Conservation (phyloP, 2,888 invertebrate species). For the Diaphora mendica region DNA sequence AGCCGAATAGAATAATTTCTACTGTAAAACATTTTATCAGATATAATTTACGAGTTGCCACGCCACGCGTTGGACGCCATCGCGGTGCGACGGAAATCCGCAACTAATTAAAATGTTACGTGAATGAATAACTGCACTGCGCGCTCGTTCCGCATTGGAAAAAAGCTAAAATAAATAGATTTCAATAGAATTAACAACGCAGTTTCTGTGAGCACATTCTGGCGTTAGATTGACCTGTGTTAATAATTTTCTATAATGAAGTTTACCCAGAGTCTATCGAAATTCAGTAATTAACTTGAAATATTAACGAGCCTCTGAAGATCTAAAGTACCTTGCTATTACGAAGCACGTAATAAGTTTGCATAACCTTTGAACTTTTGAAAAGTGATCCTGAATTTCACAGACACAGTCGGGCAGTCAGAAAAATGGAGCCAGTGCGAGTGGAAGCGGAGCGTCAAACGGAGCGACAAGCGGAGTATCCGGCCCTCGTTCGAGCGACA, state of each 20-base stretch:
- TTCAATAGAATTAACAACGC: not conserved
- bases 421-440: constrained; percentile 66
- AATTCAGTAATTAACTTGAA: constrained; percentile 82
- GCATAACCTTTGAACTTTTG: constrained; percentile 79
- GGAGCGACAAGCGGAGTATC: constrained; percentile 59
- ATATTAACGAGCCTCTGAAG: constrained; percentile 79
- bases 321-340: constrained; percentile 81
- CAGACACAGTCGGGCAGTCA: constrained; percentile 79
- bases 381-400: constrained; percentile 74
- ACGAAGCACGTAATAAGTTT: constrained; percentile 80
- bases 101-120: constrained; percentile 83
- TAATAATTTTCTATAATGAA: constrained; percentile 69
- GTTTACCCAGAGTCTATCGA: constrained; percentile 77
- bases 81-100: constrained; percentile 72
- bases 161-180: constrained; percentile 47
- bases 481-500: constrained; percentile 84
- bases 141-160: constrained; percentile 52
- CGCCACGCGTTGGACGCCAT: constrained; percentile 52
- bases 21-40: constrained; percentile 56
- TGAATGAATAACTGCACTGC: constrained; percentile 79
- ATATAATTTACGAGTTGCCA: constrained; percentile 57
- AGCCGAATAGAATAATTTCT: constrained; percentile 49
- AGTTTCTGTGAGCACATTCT: constrained; percentile 47
- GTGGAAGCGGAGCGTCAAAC: constrained; percentile 63
- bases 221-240: constrained; percentile 66